Evolutionary conservation across 2,113 vertebrate genomes (phyloP).

Genomic region (Oxyruncus cristatus): DNA sequence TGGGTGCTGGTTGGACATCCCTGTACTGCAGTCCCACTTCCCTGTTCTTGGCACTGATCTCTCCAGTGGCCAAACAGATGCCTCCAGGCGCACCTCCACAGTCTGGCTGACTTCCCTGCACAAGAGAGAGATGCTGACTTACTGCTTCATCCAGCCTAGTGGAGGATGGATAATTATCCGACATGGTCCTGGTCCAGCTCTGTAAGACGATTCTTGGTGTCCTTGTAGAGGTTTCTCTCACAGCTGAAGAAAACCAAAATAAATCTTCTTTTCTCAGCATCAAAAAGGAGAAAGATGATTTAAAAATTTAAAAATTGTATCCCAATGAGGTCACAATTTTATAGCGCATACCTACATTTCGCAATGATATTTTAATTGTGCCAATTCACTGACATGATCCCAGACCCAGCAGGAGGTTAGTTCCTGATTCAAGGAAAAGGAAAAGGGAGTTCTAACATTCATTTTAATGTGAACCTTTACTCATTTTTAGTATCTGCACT

Average conservation of each 20-base stretch:
- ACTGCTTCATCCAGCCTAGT: neutral
- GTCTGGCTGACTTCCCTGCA: neutral
- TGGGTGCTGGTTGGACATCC: neutral
- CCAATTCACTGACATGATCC: neutral
- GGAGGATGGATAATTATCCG: neutral
- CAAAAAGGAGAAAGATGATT: neutral
- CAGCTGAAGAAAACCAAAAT: neutral
- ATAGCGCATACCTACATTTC: neutral
- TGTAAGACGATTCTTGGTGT: neutral
- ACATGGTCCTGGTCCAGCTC: neutral
- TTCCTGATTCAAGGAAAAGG: neutral
- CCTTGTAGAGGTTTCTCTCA: neutral
- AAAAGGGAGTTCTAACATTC: neutral
- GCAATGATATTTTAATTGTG: neutral
- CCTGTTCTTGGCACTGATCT: neutral
- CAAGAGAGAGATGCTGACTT: neutral
- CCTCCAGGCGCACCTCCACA: neutral
- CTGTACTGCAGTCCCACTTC: neutral
- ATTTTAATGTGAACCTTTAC: slow-evolving; percentile 10
- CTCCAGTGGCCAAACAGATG: neutral
- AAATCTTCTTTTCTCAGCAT: neutral
- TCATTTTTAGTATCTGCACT: slow-evolving; percentile 26
- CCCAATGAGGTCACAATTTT: neutral
- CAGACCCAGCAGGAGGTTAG: neutral
- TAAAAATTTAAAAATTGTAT: neutral